These are phyloP conservation scores for Acromyrmex echinatior DNA, from an alignment of 1,140 invertebrate species.

Conservation along the genomic window DNA sequence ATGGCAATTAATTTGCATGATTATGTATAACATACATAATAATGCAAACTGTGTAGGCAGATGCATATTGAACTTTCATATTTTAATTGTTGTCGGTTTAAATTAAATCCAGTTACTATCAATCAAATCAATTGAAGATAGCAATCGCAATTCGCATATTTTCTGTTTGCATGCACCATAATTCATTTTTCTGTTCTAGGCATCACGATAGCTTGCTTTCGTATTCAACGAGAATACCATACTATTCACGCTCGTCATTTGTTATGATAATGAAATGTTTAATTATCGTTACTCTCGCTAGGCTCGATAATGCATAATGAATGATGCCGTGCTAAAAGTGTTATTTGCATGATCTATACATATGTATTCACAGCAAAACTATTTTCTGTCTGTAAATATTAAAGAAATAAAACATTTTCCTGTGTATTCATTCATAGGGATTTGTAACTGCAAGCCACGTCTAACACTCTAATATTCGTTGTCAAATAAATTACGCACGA, in stretches of 20 bases:
- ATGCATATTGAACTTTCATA: background rate
- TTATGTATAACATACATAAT: background rate
- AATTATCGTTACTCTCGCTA: constrained; percentile 47
- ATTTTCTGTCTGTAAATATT: background rate
- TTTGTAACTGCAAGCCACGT: background rate
- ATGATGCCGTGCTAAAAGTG: constrained; percentile 12
- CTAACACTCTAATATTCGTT: background rate
- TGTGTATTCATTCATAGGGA: background rate
- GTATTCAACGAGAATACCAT: constrained; percentile 41
- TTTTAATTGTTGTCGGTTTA: background rate
- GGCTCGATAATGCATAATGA: constrained; percentile 16
- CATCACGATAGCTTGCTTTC: constrained; percentile 42
- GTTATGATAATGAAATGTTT: constrained; percentile 64
- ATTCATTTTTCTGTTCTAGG: constrained; percentile 34
- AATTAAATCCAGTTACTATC: background rate
- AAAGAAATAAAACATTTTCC: background rate
- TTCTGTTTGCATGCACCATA: background rate
- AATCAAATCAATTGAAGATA: background rate
- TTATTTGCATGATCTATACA: background rate
- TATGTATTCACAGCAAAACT: background rate
- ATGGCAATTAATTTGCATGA: constrained; percentile 22
- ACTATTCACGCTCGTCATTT: constrained; percentile 52
- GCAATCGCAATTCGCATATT: background rate
- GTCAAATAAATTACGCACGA: background rate
- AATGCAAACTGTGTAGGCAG: background rate